Percentiles rank a stretch among this genome's conserved stretches.
Evolutionary conservation across 2,888 invertebrate genomes (phyloP).

Genomic region (Epinotia bilunana): DNA sequence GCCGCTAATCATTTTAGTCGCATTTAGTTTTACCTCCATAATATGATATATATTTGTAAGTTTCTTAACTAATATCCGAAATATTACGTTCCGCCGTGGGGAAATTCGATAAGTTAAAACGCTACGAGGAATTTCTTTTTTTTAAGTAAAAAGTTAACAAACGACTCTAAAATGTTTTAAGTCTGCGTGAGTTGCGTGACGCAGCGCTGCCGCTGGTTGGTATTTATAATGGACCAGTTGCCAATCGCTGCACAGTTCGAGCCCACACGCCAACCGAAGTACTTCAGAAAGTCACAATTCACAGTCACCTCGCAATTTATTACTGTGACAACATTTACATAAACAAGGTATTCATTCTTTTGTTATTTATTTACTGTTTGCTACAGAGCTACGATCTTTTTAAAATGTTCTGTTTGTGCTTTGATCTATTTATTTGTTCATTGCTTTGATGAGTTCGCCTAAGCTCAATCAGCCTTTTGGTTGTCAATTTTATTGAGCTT

Average conservation of each 20-base stretch:
- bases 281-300: neutral
- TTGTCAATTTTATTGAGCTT: neutral
- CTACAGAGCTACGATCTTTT: neutral
- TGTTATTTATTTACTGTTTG: neutral
- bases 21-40: no score
- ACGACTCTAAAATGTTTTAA: neutral
- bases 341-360: conserved; percentile 2
- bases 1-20: no score
- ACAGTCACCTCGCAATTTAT: neutral
- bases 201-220: neutral
- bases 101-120: no score
- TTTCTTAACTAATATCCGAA: no score
- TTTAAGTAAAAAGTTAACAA: neutral
- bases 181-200: conserved; percentile 1
- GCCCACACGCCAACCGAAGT: neutral
- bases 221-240: conserved; percentile 20
- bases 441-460: neutral
- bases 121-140: neutral
- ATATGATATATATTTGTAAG: no score
- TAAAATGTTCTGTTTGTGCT: neutral
- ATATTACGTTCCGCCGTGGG: no score
- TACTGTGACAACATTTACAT: neutral
- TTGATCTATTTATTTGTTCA: neutral
- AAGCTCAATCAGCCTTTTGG: neutral
- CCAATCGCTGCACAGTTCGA: conserved; percentile 22